Evolutionary conservation across 2,797 vertebrate species (phyloP).

Genomic region (Macropodus opercularis): DNA sequence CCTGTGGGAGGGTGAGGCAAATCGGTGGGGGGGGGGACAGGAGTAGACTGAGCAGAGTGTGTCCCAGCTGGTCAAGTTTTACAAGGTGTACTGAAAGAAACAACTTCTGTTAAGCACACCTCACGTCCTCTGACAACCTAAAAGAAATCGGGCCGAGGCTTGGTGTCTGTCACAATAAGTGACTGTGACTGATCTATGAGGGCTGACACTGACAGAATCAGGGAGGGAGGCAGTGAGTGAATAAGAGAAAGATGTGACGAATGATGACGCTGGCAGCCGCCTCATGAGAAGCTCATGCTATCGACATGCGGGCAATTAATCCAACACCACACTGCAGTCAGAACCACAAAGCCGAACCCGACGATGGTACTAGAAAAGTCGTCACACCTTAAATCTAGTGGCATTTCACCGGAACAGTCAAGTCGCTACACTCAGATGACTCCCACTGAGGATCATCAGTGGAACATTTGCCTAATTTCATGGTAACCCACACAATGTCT

Average conservation of each 20-base stretch:
- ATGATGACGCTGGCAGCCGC: not conserved
- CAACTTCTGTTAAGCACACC: conserved; percentile 32
- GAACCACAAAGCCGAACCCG: not conserved
- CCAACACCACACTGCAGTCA: not conserved
- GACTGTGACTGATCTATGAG: conserved; percentile 29
- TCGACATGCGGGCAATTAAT: not conserved
- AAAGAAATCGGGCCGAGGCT: conserved; percentile 1
- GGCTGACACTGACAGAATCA: conserved; percentile 11
- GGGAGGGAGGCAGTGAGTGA: conserved; percentile 7
- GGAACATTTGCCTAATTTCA: not conserved
- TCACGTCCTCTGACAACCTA: conserved; percentile 15
- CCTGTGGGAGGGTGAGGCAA: conserved; percentile 71
- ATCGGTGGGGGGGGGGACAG: conserved; percentile 64
- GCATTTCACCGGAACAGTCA: not conserved
- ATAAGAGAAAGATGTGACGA: not conserved
- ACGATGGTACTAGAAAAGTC: not conserved
- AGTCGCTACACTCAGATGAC: not conserved
- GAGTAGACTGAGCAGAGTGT: conserved; percentile 44
- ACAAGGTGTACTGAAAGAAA: conserved; percentile 30
- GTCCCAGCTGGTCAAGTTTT: conserved; percentile 65
- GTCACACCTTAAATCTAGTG: not conserved
- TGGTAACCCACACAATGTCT: not conserved
- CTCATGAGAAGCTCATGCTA: not conserved
- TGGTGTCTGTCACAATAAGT: conserved; percentile 4
- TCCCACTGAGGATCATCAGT: not conserved